These are phyloP conservation scores for Barypeithes pellucidus DNA, from an alignment of 2,888 invertebrate genomes.

Conservation along the genomic window DNA sequence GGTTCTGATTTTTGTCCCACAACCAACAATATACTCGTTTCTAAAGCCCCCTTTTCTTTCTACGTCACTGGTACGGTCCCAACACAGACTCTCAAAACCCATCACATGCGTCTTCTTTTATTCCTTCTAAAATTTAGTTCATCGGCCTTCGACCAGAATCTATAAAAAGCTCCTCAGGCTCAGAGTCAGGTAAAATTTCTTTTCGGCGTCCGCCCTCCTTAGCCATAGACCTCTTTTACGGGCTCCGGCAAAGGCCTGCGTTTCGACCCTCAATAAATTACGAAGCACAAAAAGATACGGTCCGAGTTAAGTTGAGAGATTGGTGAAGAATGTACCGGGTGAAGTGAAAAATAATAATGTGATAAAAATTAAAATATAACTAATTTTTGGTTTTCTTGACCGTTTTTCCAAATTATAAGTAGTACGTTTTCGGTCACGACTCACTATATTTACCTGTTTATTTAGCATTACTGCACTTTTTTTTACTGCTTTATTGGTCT, in stretches of 20 bases:
- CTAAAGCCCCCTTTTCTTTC: too few relatives aligned
- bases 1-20: too few relatives aligned
- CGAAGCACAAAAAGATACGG: constrained; percentile 14
- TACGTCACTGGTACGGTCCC: background rate
- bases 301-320: background rate
- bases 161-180: constrained; percentile 33
- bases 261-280: constrained; percentile 35
- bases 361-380: too few relatives aligned
- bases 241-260: constrained; percentile 15
- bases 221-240: constrained; percentile 32
- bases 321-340: constrained; percentile 1
- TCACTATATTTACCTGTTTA: too few relatives aligned
- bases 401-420: too few relatives aligned
- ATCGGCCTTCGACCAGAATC: constrained; percentile 40
- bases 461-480: too few relatives aligned
- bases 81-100: background rate
- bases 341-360: constrained; percentile 4
- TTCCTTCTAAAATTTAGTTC: constrained; percentile 29
- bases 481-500: too few relatives aligned
- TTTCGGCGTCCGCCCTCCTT: constrained; percentile 28
- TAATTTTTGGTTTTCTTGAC: too few relatives aligned
- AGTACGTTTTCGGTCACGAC: too few relatives aligned
- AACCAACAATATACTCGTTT: too few relatives aligned
- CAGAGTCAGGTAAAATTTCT: constrained; percentile 41
- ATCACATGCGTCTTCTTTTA: constrained; percentile 11